Base-by-base conservation (phyloP, 1,140 invertebrate genomes). In the Drosophila repletoides region DNA sequence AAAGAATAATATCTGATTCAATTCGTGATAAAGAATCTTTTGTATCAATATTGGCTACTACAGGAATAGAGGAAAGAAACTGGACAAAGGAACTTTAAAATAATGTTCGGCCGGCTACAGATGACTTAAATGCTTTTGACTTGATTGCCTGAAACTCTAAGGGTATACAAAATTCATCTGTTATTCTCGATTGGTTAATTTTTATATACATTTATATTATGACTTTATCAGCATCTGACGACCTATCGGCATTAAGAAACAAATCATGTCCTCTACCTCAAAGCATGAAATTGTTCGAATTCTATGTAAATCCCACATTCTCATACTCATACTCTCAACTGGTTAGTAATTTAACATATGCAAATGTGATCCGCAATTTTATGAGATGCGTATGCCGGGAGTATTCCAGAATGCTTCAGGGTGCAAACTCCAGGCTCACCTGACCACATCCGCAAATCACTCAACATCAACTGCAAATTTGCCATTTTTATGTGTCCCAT, bases 391-490 rank as follows among this genome's bases (percentile, higher is more conserved):
- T n/a, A 48, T 21, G 28, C 5, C 10, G 28, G 5, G 1, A 28
- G 17, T 34, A 59, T 71, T 36, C 22, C n/a, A 51, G 55, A 53
- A 70, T 68, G 48, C 24, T 14, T 21, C 17, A 36, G 38, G 45
- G 24, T 6, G n/a, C 24, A 24, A 22, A 21, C n/a, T 4, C 12
- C 3, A n/a, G 40, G 9, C 26, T 3, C n/a, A 63, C 49, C 38
- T 63, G 49, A 43, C 33, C 49, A 14, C 59, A 49, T 22, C 21
- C 48, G 43, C 34, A 63, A 75, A 76, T 75, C 68, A 75, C 64
- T 70, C 66, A 72, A 56, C 58, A 61, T 34, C 48, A 51, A 61
- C 36, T 49, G 72, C 55, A 77, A 77, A 77, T 76, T 76, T 77
- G 38, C 49, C 68, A 61, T 76, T 77, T 77, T 76, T 59, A 80